Evolutionary conservation across 2,113 vertebrate genomes (phyloP).

Genomic region (Cinclus mexicanus): DNA sequence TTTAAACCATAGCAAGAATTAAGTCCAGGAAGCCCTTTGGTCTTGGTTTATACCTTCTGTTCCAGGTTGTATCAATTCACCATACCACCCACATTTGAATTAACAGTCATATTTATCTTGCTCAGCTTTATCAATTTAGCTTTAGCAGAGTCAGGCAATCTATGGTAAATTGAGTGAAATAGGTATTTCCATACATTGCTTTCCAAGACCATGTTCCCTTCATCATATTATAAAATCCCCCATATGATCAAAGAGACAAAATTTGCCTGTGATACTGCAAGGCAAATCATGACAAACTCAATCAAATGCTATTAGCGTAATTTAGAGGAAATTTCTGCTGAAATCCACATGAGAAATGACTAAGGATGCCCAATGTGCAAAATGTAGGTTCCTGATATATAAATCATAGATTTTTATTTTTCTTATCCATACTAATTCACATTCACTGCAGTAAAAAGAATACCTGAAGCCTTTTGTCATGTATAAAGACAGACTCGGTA

Average conservation of each 20-base stretch:
- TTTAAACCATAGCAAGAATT: not conserved
- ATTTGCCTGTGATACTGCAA: not conserved
- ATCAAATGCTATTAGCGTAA: not conserved
- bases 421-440: not conserved
- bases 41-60: not conserved
- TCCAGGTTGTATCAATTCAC: not conserved
- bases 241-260: not conserved
- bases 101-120: not conserved
- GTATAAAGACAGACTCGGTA: not conserved
- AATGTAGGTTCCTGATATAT: not conserved
- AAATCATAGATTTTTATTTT: not conserved
- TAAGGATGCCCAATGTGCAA: not conserved
- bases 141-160: not conserved
- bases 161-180: not conserved
- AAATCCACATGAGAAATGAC: not conserved
- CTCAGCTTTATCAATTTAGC: not conserved
- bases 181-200: not conserved
- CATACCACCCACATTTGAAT: not conserved
- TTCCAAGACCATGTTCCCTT: not conserved
- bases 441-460: not conserved
- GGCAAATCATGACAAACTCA: not conserved
- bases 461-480: not conserved
- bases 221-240: not conserved
- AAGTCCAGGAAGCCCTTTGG: not conserved
- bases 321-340: not conserved